Evolutionary conservation across 2,113 vertebrate species (phyloP).

Genomic region (cattle (Bos taurus)): DNA sequence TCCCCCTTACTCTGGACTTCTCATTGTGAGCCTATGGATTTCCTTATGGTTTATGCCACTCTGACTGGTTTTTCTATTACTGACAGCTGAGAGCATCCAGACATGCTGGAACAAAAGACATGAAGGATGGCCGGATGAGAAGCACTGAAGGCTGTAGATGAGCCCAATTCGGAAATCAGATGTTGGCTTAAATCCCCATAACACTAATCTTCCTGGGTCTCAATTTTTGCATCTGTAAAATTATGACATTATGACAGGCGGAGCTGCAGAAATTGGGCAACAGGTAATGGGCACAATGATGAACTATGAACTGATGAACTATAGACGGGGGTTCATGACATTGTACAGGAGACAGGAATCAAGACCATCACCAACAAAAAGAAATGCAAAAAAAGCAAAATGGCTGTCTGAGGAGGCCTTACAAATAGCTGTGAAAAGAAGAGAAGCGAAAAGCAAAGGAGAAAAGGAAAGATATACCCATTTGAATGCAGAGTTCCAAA

Average conservation of each 20-base stretch:
- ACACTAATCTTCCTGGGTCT: neutral
- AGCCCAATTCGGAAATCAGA: neutral
- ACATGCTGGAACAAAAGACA: neutral
- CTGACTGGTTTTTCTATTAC: neutral
- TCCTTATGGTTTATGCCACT: neutral
- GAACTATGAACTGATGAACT: neutral
- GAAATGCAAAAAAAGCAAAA: neutral
- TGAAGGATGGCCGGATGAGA: neutral
- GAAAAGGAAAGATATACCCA: neutral
- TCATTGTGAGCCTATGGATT: neutral
- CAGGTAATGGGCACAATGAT: neutral
- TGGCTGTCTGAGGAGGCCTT: neutral
- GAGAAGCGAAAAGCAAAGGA: neutral
- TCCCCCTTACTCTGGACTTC: neutral
- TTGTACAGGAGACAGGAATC: neutral
- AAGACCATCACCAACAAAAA: neutral
- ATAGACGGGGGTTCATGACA: neutral
- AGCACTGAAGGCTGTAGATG: neutral
- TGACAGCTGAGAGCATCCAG: neutral
- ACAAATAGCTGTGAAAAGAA: neutral
- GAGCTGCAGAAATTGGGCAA: neutral
- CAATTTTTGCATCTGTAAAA: neutral
- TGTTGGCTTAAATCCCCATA: neutral
- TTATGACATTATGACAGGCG: neutral
- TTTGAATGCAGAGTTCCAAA: neutral